Percentiles rank a stretch among this genome's conserved stretches.
Evolutionary conservation across 2,797 vertebrate genomes (phyloP).

Genomic region (Lithobates pipiens): DNA sequence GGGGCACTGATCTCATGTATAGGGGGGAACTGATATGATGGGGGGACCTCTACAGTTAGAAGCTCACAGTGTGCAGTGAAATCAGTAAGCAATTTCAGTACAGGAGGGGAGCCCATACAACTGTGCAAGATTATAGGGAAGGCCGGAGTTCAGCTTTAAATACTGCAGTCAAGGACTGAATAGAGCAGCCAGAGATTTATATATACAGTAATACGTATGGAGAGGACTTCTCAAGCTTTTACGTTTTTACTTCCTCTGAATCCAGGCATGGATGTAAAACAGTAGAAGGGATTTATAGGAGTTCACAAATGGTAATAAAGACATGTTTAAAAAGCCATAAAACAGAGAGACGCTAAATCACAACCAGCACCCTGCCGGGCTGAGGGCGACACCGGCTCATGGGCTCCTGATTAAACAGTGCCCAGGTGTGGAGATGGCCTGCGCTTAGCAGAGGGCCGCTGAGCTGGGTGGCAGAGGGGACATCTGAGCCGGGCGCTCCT

Average conservation of each 20-base stretch:
- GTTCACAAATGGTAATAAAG: conserved; percentile 69
- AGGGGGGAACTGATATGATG: too few species aligned
- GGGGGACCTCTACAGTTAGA: too few species aligned
- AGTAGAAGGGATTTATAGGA: conserved; percentile 68
- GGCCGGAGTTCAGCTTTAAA: too few species aligned
- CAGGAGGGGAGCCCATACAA: too few species aligned
- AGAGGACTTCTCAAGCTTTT: too few species aligned
- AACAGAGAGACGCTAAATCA: conserved; percentile 67
- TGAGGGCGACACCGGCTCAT: conserved; percentile 61
- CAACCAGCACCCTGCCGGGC: conserved; percentile 61
- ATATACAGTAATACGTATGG: too few species aligned
- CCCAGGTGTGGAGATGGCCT: conserved; percentile 55
- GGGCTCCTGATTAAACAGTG: conserved; percentile 67
- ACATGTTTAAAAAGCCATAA: conserved; percentile 70
- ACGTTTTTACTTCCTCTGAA: background rate
- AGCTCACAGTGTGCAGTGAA: too few species aligned
- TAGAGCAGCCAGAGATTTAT: too few species aligned
- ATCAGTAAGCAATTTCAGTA: too few species aligned
- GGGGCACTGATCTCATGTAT: too few species aligned
- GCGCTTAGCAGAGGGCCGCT: conserved; percentile 64
- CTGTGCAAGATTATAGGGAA: too few species aligned
- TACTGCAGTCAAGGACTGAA: too few species aligned
- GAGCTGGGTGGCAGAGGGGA: conserved; percentile 56
- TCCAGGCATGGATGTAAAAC: conserved; percentile 61
- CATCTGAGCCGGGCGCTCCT: background rate